These are phyloP conservation scores for Plecotus auritus DNA, from an alignment of 2,113 vertebrate species.

Conservation along the genomic window DNA sequence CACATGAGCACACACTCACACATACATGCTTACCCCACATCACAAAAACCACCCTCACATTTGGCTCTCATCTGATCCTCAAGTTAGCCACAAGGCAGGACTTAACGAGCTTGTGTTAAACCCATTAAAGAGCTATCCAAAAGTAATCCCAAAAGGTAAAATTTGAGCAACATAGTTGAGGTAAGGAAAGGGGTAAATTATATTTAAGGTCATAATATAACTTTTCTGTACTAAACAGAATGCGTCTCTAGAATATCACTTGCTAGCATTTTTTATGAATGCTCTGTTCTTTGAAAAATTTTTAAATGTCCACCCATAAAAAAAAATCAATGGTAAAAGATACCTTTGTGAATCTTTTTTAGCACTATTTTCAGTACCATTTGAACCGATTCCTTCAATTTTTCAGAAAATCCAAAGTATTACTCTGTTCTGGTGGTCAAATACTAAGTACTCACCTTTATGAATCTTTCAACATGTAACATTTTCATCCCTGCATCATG, in stretches of 20 bases:
- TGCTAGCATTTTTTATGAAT: neutral
- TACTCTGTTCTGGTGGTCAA: neutral
- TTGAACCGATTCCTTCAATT: neutral
- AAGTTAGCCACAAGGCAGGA: constrained; percentile 35
- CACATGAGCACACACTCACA: constrained; percentile 43
- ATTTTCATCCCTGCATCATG: neutral
- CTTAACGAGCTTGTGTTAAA: constrained; percentile 28
- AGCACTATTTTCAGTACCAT: neutral
- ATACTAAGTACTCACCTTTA: neutral
- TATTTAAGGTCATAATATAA: constrained; percentile 37
- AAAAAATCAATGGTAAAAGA: neutral
- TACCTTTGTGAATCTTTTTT: neutral
- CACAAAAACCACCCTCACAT: constrained; percentile 58
- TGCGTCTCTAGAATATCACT: neutral
- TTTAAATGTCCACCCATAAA: neutral
- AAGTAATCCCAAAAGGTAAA: constrained; percentile 31
- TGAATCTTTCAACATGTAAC: neutral
- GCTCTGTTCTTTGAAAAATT: neutral
- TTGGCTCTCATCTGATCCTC: constrained; percentile 14
- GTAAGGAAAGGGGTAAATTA: neutral
- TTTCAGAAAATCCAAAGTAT: neutral
- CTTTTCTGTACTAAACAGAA: neutral
- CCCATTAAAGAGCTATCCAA: constrained; percentile 26
- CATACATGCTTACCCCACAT: constrained; percentile 51
- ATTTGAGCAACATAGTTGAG: constrained; percentile 22